Evolutionary conservation across 2,797 vertebrate species (phyloP), one percentile per base, ranked within the genome.

Genomic region (Rhadinocentrus ornatus): DNA sequence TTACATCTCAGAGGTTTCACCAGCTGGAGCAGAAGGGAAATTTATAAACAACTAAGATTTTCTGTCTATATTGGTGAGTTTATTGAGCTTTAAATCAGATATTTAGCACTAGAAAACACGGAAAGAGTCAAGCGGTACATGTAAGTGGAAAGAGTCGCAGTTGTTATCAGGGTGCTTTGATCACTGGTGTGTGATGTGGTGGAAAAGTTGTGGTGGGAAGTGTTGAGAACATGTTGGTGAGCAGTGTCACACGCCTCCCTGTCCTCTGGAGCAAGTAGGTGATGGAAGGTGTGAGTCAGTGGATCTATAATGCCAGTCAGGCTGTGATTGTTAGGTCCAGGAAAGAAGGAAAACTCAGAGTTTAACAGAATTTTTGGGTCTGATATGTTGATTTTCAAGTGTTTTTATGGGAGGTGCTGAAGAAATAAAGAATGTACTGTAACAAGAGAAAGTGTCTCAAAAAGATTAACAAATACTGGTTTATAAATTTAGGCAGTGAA

Each of bases 211-310:
- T 32, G n/a, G 34, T 20, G 32, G 64, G 46, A 71, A 64, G 69
- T 6, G 62, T 60, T 91, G 83, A 83, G 86, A 91, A 87, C 75
- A 2, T 48, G 73, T 67, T 61, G 55, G 66, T 1, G 31, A 35
- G 52, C 46, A 12, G 70, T 58, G 78, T 90, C 88, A 71, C 90
- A 92, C 83, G 71, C 85, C 80, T 84, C 76, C 67, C 35, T 74
- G 58, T 66, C 11, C 68, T 58, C 53, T 13, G 3, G n/a, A 58
- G 54, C 18, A 27, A n/a, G 52, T 24, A 27, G 15, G 13, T 35
- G 77, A 71, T 83, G 73, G 74, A 82, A 74, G 41, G 29, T 61
- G 27, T 66, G 72, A 84, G 58, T 83, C 71, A 75, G 59, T 46
- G 41, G 18, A 46, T 37, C 0, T 6, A 3, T 39, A 64, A 69